Conservation (phyloP, 2,113 vertebrate species). For the Mohoua ochrocephala region DNA sequence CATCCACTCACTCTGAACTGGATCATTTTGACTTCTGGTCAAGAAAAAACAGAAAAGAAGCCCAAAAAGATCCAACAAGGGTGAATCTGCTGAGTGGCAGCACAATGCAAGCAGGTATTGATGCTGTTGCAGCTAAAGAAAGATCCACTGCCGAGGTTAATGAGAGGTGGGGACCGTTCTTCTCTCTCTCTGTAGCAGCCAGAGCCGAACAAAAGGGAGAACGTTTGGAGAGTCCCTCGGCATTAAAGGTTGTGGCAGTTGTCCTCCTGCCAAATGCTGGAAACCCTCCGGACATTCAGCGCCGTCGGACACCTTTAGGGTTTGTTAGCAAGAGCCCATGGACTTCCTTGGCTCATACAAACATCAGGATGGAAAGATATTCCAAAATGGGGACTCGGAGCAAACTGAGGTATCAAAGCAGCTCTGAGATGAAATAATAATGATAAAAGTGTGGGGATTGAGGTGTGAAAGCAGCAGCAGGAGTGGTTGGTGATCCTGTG, state of each 20-base stretch:
- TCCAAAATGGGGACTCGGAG: neutral
- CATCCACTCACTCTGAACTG: neutral
- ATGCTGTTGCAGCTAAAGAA: neutral
- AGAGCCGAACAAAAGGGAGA: neutral
- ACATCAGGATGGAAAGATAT: neutral
- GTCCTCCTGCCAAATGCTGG: neutral
- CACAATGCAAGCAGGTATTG: neutral
- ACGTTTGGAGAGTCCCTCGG: neutral
- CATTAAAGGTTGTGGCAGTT: neutral
- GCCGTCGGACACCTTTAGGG: fast-evolving
- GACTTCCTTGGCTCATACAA: neutral
- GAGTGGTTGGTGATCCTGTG: fast-evolving
- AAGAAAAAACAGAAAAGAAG: neutral
- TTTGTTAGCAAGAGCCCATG: neutral
- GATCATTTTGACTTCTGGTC: neutral
- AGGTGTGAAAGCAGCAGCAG: neutral
- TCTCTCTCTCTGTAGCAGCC: neutral
- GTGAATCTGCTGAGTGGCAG: neutral
- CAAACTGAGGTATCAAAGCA: neutral
- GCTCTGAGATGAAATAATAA: neutral
- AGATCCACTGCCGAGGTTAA: neutral
- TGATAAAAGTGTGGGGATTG: neutral
- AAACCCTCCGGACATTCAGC: neutral
- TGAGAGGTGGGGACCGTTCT: neutral
- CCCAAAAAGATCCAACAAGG: neutral